A percentile compares a stretch with the other conserved stretches of the same genome.
These are phyloP conservation scores for Melanogrammus aeglefinus DNA, from an alignment of 2,797 vertebrate species.

Conservation along the genomic window DNA sequence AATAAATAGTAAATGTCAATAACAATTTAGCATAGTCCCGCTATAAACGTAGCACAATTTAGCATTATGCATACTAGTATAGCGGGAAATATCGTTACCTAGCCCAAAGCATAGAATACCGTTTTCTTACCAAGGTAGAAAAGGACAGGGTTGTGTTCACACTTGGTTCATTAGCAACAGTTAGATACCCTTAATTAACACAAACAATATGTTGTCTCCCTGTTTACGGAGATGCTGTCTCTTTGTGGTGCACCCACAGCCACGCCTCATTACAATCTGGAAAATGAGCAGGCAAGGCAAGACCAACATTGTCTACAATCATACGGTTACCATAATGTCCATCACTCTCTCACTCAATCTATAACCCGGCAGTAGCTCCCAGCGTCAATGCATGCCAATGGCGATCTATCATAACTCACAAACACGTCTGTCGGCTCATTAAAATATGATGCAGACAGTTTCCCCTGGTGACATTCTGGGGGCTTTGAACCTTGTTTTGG, in stretches of 20 bases:
- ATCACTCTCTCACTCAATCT: no score
- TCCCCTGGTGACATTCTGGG: background rate
- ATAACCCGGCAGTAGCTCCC: background rate
- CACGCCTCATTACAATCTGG: slow-evolving; percentile 35
- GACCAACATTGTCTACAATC: background rate
- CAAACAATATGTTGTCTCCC: background rate
- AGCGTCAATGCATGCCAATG: background rate
- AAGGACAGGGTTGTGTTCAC: background rate
- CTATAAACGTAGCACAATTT: no score
- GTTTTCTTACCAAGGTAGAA: no score
- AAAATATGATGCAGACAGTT: background rate
- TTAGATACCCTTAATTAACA: background rate
- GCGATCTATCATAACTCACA: background rate
- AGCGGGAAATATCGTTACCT: background rate
- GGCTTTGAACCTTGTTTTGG: background rate
- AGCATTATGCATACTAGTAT: background rate
- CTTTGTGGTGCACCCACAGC: slow-evolving; percentile 9
- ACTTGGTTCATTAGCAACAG: background rate
- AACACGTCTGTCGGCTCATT: background rate
- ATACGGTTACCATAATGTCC: background rate
- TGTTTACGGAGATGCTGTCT: background rate
- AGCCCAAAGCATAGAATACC: background rate
- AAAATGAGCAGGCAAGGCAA: slow-evolving; percentile 24
- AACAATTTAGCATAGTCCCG: background rate
- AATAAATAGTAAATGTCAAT: no score